phyloP scores from a whole-genome alignment of 2,797 vertebrate genomes.

The Chaetodon trifasciatus region DNA sequence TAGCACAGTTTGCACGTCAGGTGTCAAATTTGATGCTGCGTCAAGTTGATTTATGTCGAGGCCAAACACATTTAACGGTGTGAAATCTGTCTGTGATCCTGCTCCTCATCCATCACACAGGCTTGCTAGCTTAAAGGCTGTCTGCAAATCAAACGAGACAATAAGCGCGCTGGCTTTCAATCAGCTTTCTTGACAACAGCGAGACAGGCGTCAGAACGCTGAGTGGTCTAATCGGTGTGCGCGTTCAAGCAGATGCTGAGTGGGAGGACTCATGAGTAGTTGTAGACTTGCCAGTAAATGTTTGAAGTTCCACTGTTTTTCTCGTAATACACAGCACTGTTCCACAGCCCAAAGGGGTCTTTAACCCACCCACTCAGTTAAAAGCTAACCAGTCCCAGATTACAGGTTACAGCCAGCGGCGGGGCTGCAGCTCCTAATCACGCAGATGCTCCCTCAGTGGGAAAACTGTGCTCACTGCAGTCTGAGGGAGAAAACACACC shows the following conservation, averaged over 20 bases:
- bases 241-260: conserved; percentile 64
- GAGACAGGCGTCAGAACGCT: conserved; percentile 5
- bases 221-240: conserved; percentile 46
- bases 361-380: conserved; percentile 55
- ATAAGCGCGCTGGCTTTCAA: conserved; percentile 26
- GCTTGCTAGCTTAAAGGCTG: conserved; percentile 39
- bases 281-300: conserved; percentile 51
- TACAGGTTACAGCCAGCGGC: conserved; percentile 64
- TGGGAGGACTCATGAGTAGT: conserved; percentile 56
- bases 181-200: conserved; percentile 28
- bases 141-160: conserved; percentile 50
- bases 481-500: neutral
- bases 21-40: conserved; percentile 22
- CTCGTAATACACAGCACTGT: conserved; percentile 15
- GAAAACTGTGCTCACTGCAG: neutral
- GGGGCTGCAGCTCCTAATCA: conserved; percentile 50
- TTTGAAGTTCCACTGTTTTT: conserved; percentile 59
- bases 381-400: conserved; percentile 57
- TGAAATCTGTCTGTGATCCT: conserved; percentile 44
- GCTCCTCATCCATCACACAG: conserved; percentile 39
- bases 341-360: conserved; percentile 50
- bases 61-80: conserved; percentile 30
- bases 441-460: conserved; percentile 53
- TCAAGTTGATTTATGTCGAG: conserved; percentile 55
- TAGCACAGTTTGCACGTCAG: conserved; percentile 34